Base-by-base conservation (phyloP, 2,797 vertebrate species). In the Phylloscopus collybita region DNA sequence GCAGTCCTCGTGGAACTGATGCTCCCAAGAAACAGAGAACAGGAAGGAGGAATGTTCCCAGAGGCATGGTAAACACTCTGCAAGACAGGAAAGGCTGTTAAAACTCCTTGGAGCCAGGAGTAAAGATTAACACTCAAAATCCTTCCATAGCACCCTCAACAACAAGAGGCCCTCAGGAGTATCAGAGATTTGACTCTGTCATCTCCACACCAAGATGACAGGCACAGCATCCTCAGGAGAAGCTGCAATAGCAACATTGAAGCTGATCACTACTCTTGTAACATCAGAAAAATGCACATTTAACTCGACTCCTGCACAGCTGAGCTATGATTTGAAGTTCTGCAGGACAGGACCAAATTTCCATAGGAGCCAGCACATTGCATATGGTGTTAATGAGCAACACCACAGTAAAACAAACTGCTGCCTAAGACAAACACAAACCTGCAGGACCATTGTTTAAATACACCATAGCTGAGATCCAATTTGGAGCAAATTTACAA, bases 11-110 rank as follows among this genome's bases (percentile, higher is more conserved):
- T 21, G 95, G 94, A 95, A 97, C 64, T 21, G 87, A 96, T 94
- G 97, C 91, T 86, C 98, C 95, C 94, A 98, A 90, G 89, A 98
- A 97, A 97, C 97, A 97, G 85, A 98, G 97, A 97, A 97, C 93
- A 74, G 93, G 97, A 82, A 98, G 97, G 80, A 98, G 71, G 97
- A 97, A 97, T 45, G 94, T 98, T 98, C 98, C 98, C 96, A 98
- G 98, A 98, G 98, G 98, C 98, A 99, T 99, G 97, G 98, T 97
- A 97, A 98, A 98, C 96, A 97, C 98, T 98, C 99, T 99, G 97
- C 50, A 93, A 96, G 36, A 94, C 27, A 92, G 32, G 29, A 83
- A 75, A 49, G 62, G 51, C 36, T 70, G 70, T 95, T 96, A 53
- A 2, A 80, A 85, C 34, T 80, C 61, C 56, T 80, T 7, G 2